Percentiles rank a stretch among this genome's conserved stretches.
Conservation (phyloP, 1,140 invertebrate genomes). For the Temnothorax curvispinosus region DNA sequence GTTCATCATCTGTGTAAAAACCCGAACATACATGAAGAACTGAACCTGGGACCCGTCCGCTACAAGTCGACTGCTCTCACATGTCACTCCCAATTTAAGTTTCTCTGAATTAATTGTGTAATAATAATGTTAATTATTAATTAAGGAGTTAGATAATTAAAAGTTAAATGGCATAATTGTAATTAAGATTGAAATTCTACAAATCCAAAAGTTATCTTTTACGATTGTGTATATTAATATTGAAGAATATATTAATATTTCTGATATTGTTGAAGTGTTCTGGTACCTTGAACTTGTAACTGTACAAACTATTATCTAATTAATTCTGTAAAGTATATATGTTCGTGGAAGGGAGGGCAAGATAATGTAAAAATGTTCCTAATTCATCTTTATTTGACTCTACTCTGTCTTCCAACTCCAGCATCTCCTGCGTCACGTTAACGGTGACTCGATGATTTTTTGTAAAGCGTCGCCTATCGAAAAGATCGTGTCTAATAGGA, state of each 20-base stretch:
- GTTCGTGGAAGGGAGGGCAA: too few species aligned
- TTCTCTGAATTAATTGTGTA: too few species aligned
- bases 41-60: too few species aligned
- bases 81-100: too few species aligned
- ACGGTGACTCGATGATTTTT: background rate
- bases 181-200: background rate
- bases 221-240: background rate
- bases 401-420: too few species aligned
- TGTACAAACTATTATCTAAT: too few species aligned
- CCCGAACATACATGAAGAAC: too few species aligned
- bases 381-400: background rate
- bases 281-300: background rate
- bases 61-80: too few species aligned
- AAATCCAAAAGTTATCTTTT: background rate
- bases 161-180: background rate
- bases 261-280: background rate
- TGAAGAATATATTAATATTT: constrained; percentile 17
- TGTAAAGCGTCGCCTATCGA: background rate
- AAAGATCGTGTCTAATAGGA: background rate
- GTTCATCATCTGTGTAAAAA: too few species aligned
- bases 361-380: background rate
- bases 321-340: too few species aligned
- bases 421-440: too few species aligned
- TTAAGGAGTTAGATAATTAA: background rate
- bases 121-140: background rate